Conservation (phyloP, 2,888 invertebrate genomes). For the Drosophila mettleri region DNA sequence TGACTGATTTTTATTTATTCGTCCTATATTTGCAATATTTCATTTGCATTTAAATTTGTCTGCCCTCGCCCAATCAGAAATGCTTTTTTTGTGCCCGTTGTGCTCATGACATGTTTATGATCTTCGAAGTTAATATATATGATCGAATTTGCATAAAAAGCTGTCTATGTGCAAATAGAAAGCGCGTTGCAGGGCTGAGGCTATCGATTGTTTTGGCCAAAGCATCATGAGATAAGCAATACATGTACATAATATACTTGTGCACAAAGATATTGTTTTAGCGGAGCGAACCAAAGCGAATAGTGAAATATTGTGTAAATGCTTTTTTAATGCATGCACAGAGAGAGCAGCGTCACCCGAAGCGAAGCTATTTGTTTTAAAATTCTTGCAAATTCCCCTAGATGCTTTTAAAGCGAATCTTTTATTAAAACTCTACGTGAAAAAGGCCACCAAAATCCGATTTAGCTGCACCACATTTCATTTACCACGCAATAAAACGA, state of each 20-base stretch:
- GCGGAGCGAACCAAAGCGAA: background rate
- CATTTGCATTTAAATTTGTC: conserved; percentile 73
- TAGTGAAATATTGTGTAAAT: background rate
- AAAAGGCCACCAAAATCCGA: conserved; percentile 17
- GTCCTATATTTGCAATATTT: conserved; percentile 42
- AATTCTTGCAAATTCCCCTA: background rate
- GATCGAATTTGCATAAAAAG: conserved; percentile 56
- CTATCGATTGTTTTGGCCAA: conserved; percentile 7
- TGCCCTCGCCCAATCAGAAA: conserved; percentile 4
- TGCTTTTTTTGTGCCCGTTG: conserved; percentile 2
- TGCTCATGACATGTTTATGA: conserved; percentile 60
- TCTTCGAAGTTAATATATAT: conserved; percentile 46
- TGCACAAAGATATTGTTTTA: background rate
- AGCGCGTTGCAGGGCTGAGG: background rate
- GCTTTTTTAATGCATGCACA: background rate
- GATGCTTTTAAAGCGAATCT: conserved; percentile 32
- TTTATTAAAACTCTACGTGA: conserved; percentile 22
- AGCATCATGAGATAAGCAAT: background rate
- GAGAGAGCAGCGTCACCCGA: background rate
- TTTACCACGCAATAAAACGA: conserved; percentile 1
- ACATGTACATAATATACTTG: background rate
- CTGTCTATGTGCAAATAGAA: conserved; percentile 53
- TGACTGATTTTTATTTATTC: conserved; percentile 47
- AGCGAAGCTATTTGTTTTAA: background rate
- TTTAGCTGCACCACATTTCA: conserved; percentile 24